Conservation (phyloP, 2,113 vertebrate genomes). For the Ibidorhyncha struthersii region DNA sequence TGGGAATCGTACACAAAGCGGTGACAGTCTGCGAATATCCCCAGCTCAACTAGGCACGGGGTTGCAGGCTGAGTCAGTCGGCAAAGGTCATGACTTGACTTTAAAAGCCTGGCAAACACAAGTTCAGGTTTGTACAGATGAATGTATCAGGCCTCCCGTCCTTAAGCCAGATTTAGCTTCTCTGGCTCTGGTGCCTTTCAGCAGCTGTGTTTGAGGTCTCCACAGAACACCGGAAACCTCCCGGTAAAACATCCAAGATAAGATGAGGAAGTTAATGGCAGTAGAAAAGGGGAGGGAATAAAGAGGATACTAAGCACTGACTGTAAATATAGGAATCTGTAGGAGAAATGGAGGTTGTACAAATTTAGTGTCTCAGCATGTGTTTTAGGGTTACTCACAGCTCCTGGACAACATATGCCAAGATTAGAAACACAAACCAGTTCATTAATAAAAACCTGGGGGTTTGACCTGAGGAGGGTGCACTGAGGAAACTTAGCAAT, state of each 20-base stretch:
- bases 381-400: not conserved
- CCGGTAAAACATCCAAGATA: not conserved
- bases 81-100: not conserved
- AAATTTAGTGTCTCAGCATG: not conserved
- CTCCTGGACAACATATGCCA: not conserved
- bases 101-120: not conserved
- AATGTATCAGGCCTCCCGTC: not conserved
- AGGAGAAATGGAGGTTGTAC: not conserved
- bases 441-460: not conserved
- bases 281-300: not conserved
- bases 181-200: not conserved
- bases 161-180: not conserved
- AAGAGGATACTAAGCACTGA: not conserved
- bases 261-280: not conserved
- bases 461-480: not conserved
- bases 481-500: not conserved
- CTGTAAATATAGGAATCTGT: not conserved
- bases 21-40: not conserved
- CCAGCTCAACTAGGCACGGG: not conserved
- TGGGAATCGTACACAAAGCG: not conserved
- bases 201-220: not conserved
- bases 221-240: not conserved
- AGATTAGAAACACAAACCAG: not conserved
- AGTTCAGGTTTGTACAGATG: not conserved
- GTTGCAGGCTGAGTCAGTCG: not conserved